Evolutionary conservation across 2,797 vertebrate genomes (phyloP).

Genomic region (Masticophis lateralis): DNA sequence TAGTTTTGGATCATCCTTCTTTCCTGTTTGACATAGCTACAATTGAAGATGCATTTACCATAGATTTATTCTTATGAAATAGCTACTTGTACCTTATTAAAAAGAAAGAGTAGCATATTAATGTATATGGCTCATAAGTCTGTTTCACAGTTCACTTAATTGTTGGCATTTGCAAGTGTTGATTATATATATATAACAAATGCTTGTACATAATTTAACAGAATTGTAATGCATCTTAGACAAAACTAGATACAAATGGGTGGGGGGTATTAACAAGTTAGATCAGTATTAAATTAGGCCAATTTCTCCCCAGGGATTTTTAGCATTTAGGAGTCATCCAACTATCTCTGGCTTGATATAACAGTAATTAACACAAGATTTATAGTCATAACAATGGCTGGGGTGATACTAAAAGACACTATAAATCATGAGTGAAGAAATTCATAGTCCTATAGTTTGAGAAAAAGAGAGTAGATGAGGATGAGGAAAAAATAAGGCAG

Average conservation of each 20-base stretch:
- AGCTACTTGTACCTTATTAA: neutral
- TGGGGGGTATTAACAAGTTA: neutral
- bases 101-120: neutral
- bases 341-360: neutral
- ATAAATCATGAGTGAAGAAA: neutral
- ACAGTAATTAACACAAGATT: neutral
- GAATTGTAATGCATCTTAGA: neutral
- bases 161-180: neutral
- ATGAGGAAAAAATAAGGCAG: neutral
- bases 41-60: neutral
- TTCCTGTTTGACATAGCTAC: conserved; percentile 6
- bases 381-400: neutral
- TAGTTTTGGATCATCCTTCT: neutral
- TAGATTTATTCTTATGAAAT: neutral
- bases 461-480: neutral
- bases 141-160: neutral
- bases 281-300: neutral
- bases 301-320: neutral
- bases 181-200: neutral
- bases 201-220: neutral
- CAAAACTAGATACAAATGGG: neutral
- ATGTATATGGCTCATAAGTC: neutral
- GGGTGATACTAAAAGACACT: neutral
- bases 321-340: neutral
- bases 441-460: neutral